Evolutionary conservation across 1,140 invertebrate species (phyloP).

Genomic region (Ylistrum balloti): DNA sequence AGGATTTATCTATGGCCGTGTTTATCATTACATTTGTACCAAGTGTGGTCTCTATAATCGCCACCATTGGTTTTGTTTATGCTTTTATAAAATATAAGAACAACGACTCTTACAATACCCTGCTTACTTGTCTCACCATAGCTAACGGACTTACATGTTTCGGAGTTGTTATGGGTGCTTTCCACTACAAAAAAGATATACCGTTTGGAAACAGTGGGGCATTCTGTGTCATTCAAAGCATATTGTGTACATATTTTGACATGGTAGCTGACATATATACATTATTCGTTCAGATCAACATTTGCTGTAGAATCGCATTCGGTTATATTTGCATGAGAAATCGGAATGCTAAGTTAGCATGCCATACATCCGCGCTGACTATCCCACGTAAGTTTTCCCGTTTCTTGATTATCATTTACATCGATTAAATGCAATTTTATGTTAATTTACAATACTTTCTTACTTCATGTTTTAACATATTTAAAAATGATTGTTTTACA

Average conservation of each 20-base stretch:
- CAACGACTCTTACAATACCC: background rate
- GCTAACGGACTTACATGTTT: background rate
- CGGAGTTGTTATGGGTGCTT: background rate
- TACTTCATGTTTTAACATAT: no score
- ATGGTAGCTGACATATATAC: constrained; percentile 5
- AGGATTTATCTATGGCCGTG: background rate
- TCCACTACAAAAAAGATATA: background rate
- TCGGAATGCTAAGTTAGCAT: background rate
- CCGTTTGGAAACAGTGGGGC: background rate
- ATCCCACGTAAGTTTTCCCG: constrained; percentile 13
- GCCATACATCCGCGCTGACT: background rate
- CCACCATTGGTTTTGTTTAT: background rate
- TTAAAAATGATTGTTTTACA: no score
- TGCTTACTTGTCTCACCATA: background rate
- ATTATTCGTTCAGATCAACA: background rate
- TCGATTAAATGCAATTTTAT: no score
- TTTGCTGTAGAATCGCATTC: background rate
- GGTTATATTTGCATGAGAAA: background rate
- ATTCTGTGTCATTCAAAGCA: background rate
- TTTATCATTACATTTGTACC: background rate
- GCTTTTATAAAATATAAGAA: background rate
- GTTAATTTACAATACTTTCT: no score
- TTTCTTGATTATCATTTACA: no score
- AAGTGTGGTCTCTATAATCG: background rate
- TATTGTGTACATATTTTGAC: constrained; percentile 5